Conservation (phyloP, 2,797 vertebrate species). For the Bryconaethiops microstoma region DNA sequence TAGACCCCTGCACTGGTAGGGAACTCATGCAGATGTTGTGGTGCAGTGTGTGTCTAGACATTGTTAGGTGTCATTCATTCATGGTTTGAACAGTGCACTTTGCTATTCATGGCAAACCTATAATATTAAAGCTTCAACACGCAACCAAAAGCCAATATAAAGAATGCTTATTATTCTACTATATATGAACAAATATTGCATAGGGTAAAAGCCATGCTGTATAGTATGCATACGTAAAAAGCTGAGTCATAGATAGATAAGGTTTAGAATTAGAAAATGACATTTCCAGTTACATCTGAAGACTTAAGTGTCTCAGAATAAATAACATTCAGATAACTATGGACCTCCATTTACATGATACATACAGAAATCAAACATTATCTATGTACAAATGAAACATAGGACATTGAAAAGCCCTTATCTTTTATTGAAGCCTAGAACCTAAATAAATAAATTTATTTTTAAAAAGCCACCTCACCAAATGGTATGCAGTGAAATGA, state of each 20-base stretch:
- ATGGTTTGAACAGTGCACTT: constrained; percentile 63
- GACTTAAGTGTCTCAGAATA: constrained; percentile 91
- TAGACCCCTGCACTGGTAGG: constrained; percentile 80
- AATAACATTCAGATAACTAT: constrained; percentile 71
- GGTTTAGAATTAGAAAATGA: constrained; percentile 74
- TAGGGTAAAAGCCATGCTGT: constrained; percentile 98
- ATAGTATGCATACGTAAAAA: constrained; percentile 83
- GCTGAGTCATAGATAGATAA: constrained; percentile 64
- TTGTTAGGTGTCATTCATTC: constrained; percentile 58
- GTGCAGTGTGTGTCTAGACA: constrained; percentile 69
- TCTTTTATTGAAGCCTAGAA: constrained; percentile 53
- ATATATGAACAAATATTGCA: constrained; percentile 88
- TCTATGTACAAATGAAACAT: constrained; percentile 63
- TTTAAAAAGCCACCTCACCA: constrained; percentile 51
- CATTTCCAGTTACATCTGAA: constrained; percentile 74
- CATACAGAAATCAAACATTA: constrained; percentile 71
- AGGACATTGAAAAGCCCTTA: constrained; percentile 82
- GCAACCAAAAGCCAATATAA: constrained; percentile 72
- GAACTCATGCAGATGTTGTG: constrained; percentile 86
- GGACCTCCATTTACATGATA: constrained; percentile 68
- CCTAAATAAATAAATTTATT: constrained; percentile 62
- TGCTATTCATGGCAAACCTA: constrained; percentile 78
- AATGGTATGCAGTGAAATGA: constrained; percentile 73
- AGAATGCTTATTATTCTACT: constrained; percentile 55
- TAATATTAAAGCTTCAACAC: constrained; percentile 85